Evolutionary conservation across 2,888 invertebrate genomes (phyloP), one percentile per base, ranked within the genome.

Genomic region (Oscheius sp.): DNA sequence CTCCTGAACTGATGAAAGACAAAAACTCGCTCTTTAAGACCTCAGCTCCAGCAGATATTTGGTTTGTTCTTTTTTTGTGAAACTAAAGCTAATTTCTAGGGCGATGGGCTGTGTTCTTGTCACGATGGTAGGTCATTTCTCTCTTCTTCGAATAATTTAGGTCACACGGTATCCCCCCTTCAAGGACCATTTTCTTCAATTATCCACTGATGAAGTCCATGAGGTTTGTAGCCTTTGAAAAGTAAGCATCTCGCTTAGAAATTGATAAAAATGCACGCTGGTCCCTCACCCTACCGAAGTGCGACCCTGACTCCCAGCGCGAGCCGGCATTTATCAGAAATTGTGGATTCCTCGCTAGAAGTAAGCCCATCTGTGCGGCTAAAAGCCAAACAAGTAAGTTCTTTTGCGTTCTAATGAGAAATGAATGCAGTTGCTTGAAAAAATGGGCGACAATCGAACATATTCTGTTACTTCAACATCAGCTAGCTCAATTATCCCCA

Each of bases 121-220:
- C 1, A 71, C 74, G 4, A 80, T 80, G 80, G 67, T n/a, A n/a
- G n/a, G n/a, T n/a, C n/a, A n/a, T n/a, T n/a, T n/a, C n/a, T n/a
- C n/a, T n/a, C n/a, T n/a, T n/a, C n/a, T n/a, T n/a, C n/a, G n/a
- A n/a, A n/a, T n/a, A n/a, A n/a, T n/a, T n/a, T n/a, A n/a, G n/a
- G n/a, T 79, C 33, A 80, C 79, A 6, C 65, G 75, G 12, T 72
- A 65, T 45, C 72, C 75, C 10, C 80, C 80, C 12, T 79, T 76
- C 57, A 48, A 73, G 27, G 75, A 74, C 23, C 74, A 76, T n/a
- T 79, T 74, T 52, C 57, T 74, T 20, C 61, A 68, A 45, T 69
- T 75, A 33, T 71, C 72, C 31, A 75, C 74, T 3, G 73, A 76
- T 29, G 71, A 71, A 23, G 33, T 80, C n/a, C 75, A 77, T 53